These are phyloP conservation scores for Zaprionus tsacasi DNA, from an alignment of 1,140 invertebrate species.

Conservation along the genomic window DNA sequence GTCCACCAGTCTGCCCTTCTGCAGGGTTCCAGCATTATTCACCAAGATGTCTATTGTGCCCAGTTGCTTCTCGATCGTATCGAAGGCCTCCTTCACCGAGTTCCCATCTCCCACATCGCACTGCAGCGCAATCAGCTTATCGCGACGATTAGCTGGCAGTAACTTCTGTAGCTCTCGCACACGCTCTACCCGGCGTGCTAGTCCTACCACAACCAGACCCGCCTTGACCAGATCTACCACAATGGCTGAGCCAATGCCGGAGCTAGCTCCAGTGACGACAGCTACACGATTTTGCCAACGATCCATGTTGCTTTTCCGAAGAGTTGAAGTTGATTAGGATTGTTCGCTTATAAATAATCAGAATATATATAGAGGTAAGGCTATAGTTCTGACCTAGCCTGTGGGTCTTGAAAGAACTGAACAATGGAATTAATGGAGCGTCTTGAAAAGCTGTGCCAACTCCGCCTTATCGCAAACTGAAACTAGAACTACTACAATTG, in stretches of 20 bases:
- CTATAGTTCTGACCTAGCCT: not conserved
- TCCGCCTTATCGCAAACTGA: not conserved
- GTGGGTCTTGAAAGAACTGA: not conserved
- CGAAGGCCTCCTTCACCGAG: conserved; percentile 88
- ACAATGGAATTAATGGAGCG: too few species aligned
- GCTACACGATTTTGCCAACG: conserved; percentile 88
- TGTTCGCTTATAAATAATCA: not conserved
- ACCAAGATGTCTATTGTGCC: conserved; percentile 89
- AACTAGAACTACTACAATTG: not conserved
- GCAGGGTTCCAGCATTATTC: conserved; percentile 89
- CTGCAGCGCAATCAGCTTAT: conserved; percentile 85
- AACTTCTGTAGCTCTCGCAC: conserved; percentile 85
- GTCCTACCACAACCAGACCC: conserved; percentile 89
- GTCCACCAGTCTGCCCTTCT: conserved; percentile 80
- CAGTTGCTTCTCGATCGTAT: conserved; percentile 86
- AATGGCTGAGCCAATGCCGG: conserved; percentile 89
- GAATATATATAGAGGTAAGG: not conserved
- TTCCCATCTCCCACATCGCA: conserved; percentile 89
- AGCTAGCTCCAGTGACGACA: conserved; percentile 90
- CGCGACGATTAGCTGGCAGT: conserved; percentile 50
- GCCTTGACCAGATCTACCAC: conserved; percentile 85
- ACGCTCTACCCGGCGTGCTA: conserved; percentile 87
- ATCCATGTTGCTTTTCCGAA: conserved; percentile 85
- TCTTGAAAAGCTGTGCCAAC: too few species aligned
- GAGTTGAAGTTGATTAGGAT: conserved; percentile 1